Conservation (phyloP, 2,888 invertebrate species). For the Polylopha cassiicola region DNA sequence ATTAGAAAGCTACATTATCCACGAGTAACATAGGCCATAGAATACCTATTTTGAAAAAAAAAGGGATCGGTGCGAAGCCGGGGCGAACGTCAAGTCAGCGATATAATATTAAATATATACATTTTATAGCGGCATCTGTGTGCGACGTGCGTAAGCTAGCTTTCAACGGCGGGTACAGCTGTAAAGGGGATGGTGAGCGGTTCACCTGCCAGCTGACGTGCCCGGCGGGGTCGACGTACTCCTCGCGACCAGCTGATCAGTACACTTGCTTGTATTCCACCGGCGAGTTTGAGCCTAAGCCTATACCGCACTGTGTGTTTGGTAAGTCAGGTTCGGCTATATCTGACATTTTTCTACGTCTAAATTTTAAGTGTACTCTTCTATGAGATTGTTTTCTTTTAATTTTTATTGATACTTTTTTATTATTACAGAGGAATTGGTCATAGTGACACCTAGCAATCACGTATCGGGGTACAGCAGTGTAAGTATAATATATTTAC, state of each 20-base stretch:
- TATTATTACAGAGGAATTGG: conserved; percentile 49
- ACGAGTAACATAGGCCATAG: too few relatives aligned
- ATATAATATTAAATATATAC: background rate
- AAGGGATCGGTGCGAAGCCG: too few relatives aligned
- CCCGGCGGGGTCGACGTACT: conserved; percentile 80
- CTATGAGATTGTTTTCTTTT: background rate
- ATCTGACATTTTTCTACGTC: background rate
- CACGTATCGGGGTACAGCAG: conserved; percentile 29
- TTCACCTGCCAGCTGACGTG: conserved; percentile 82
- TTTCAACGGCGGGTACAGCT: conserved; percentile 87
- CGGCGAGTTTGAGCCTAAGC: conserved; percentile 81
- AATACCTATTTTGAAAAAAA: too few relatives aligned
- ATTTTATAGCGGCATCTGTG: conserved; percentile 70
- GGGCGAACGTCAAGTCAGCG: background rate
- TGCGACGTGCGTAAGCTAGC: conserved; percentile 80
- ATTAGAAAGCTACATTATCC: too few relatives aligned
- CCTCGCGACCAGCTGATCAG: conserved; percentile 74
- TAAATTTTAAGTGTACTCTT: background rate
- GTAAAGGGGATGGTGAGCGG: conserved; percentile 78
- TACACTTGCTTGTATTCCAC: conserved; percentile 83
- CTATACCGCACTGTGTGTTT: conserved; percentile 84
- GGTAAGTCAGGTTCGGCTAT: conserved; percentile 53
- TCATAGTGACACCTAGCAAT: conserved; percentile 49
- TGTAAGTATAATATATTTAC: conserved; percentile 35
- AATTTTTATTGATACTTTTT: background rate